Base-by-base conservation (phyloP, 2,888 invertebrate species). In the Aethes cnicana region DNA sequence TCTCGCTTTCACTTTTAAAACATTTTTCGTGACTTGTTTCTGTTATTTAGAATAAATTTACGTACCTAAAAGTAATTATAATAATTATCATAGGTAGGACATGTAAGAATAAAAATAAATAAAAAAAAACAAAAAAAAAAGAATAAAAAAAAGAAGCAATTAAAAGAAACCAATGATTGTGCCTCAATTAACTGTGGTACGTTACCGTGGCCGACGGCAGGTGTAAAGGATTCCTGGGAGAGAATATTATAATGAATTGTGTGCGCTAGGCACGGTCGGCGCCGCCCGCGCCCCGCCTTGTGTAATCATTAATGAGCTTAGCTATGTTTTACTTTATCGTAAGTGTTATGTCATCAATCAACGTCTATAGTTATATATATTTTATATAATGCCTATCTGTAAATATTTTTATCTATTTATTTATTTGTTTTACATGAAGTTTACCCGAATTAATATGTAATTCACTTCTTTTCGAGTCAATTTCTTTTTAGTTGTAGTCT, bases 101-200 rank as follows among this genome's bases (percentile, higher is more conserved):
- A 58, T 73, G 68, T 84, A 80, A 77, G 61, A 57, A 56, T 57
- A 62, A 61, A 63, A 63, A 61, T 69, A 61, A 61, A 69, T 70
- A 72, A 64, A n/a, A 68, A 69, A 68, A 67, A 63, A 63, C 66
- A 62, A 64, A 68, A 72, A 72, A 62, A 64, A 69, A 65, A 66
- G 61, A 69, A 66, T 72, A 73, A 77, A 77, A 75, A n/a, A 65
- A 70, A 78, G 84, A 85, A 88, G 84, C 82, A 87, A 86, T 83
- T 77, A 82, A 84, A 87, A 86, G 77, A 85, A 88, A 89, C 89
- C 89, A 89, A 89, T 89, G 87, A 88, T 89, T 88, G 89, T 89
- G 89, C 89, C 89, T 89, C 88, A 87, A 87, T 87, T 81, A 87
- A 84, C 86, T 87, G 89, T 89, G 88, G 88, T 89, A 88, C 89